Conservation (phyloP, 2,797 vertebrate species). For the Pseudochaenichthys georgianus region DNA sequence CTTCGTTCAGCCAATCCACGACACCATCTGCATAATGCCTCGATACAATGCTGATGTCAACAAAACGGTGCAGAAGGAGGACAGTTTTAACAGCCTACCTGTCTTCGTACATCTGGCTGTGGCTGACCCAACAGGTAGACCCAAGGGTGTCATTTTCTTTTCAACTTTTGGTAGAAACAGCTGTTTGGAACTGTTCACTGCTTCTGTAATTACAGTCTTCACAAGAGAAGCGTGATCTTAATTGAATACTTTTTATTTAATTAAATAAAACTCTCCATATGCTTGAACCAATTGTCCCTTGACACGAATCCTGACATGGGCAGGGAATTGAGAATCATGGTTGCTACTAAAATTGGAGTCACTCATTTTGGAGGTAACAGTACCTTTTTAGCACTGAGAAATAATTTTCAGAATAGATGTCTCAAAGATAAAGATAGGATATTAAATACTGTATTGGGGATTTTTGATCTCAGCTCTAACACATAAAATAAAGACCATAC, state of each 20-base stretch:
- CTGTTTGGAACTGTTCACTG: conserved; percentile 26
- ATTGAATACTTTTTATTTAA: conserved; percentile 14
- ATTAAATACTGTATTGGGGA: not conserved
- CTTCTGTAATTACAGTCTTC: conserved; percentile 21
- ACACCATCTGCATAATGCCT: conserved; percentile 21
- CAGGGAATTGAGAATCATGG: not conserved
- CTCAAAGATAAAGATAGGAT: not conserved
- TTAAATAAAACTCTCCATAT: not conserved
- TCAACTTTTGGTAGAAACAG: conserved; percentile 31
- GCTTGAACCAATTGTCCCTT: not conserved
- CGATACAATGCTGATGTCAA: conserved; percentile 29
- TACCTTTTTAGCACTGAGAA: no score
- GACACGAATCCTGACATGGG: not conserved
- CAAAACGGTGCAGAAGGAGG: conserved; percentile 18
- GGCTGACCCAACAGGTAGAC: conserved; percentile 41
- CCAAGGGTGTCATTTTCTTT: conserved; percentile 15
- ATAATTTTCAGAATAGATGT: not conserved
- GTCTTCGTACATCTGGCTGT: conserved; percentile 14
- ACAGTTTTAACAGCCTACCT: conserved; percentile 14
- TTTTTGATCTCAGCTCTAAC: not conserved
- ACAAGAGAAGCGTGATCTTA: not conserved
- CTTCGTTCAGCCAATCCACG: not conserved
- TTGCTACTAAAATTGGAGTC: not conserved
- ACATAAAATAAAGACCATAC: not conserved
- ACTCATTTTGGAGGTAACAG: no score